These are phyloP conservation scores for Drosophila arawakana DNA, from an alignment of 1,140 invertebrate species.

Conservation along the genomic window DNA sequence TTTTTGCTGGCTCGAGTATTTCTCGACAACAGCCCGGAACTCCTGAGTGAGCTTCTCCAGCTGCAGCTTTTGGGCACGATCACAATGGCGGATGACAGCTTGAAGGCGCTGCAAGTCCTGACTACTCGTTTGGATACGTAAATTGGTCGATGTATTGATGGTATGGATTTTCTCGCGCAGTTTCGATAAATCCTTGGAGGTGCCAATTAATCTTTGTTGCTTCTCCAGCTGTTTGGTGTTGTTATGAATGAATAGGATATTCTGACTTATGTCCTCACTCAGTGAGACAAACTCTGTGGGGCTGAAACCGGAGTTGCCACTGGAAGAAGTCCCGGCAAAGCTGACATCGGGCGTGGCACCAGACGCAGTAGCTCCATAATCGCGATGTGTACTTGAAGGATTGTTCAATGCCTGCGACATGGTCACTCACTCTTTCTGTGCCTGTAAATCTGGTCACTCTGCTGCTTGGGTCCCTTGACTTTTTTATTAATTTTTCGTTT, in stretches of 20 bases:
- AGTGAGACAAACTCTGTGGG: conserved; percentile 90
- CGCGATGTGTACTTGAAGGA: conserved; percentile 74
- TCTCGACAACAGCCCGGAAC: conserved; percentile 91
- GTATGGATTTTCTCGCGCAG: conserved; percentile 86
- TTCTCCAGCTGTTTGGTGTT: conserved; percentile 90
- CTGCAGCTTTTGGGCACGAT: conserved; percentile 92
- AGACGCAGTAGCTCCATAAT: conserved; percentile 85
- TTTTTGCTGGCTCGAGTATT: conserved; percentile 92
- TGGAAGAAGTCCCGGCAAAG: conserved; percentile 69
- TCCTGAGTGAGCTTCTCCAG: conserved; percentile 92
- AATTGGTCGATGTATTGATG: conserved; percentile 91
- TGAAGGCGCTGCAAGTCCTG: conserved; percentile 90
- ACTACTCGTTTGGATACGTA: conserved; percentile 90
- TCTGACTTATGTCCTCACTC: conserved; percentile 91
- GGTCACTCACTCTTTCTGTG: conserved; percentile 17
- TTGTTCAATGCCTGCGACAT: conserved; percentile 77
- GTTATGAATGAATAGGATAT: conserved; percentile 91
- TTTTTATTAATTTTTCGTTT: background rate
- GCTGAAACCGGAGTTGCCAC: conserved; percentile 87
- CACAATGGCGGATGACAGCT: conserved; percentile 87
- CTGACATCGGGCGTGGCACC: conserved; percentile 87
- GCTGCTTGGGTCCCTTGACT: background rate
- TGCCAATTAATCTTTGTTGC: conserved; percentile 91
- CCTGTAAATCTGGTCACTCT: conserved; percentile 14
- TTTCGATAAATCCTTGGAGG: conserved; percentile 89